phyloP scores from a whole-genome alignment of 2,113 vertebrate species.

The Laterallus jamaicensis region DNA sequence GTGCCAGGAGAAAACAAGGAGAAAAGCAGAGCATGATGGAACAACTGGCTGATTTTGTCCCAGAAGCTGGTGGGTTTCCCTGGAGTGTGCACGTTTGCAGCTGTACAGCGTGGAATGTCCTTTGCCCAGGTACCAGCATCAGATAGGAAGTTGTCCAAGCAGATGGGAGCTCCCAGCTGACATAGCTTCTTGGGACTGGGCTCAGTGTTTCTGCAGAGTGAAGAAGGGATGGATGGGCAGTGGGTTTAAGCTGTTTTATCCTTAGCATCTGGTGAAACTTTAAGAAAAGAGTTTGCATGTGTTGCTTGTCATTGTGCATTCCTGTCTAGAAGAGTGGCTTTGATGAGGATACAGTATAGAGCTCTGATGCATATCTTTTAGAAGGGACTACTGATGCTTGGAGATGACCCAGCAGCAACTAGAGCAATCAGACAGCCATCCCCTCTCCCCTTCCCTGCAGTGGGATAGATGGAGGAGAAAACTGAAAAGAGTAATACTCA shows the following conservation, averaged over 20 bases:
- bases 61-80: background rate
- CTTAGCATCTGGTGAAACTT: background rate
- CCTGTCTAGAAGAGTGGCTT: background rate
- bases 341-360: background rate
- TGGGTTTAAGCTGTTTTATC: background rate
- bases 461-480: too few species aligned
- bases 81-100: accelerated
- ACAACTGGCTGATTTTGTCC: background rate
- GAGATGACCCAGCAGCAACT: background rate
- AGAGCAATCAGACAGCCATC: too few species aligned
- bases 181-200: background rate
- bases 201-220: background rate
- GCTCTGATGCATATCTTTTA: background rate
- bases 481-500: too few species aligned
- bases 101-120: background rate
- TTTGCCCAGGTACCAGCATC: background rate
- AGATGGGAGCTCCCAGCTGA: background rate
- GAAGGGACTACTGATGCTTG: background rate
- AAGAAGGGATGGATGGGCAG: accelerated
- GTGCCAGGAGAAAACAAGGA: background rate
- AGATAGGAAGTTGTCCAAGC: background rate
- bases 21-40: background rate
- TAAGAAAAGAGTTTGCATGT: background rate
- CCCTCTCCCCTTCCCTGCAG: too few species aligned
- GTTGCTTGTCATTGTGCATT: background rate